Percentiles rank a stretch among this genome's conserved stretches.
Evolutionary conservation across 2,888 invertebrate genomes (phyloP).

Genomic region (Electrophaes corylata): DNA sequence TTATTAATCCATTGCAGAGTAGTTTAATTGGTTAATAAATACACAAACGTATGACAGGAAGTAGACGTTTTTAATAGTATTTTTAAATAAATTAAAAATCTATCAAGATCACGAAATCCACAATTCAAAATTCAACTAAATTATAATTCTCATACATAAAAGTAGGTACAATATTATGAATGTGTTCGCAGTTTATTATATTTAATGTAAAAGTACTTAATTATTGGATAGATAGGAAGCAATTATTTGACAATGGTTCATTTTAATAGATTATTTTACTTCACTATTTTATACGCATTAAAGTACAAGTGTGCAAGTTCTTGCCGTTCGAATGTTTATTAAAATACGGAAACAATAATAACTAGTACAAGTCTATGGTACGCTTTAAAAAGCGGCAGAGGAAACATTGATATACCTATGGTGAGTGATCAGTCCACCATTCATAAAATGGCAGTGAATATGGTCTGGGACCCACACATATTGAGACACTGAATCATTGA

Average conservation of each 20-base stretch:
- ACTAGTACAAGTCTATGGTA: not conserved
- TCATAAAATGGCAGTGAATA: not conserved
- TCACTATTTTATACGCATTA: not conserved
- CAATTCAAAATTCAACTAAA: not conserved
- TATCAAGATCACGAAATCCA: not conserved
- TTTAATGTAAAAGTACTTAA: not conserved
- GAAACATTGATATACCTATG: not conserved
- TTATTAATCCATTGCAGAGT: not conserved
- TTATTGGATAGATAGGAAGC: conserved; percentile 14
- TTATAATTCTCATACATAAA: too few species aligned
- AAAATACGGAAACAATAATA: not conserved
- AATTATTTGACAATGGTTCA: conserved; percentile 1
- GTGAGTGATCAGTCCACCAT: not conserved
- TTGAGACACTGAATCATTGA: not conserved
- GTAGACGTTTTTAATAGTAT: not conserved
- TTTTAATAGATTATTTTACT: not conserved
- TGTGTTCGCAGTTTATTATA: too few species aligned
- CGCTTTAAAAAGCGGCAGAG: not conserved
- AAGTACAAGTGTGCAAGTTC: not conserved
- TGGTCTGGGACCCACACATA: not conserved
- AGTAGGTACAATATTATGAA: too few species aligned
- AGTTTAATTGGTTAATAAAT: not conserved
- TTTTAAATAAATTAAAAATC: not conserved
- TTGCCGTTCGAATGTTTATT: not conserved
- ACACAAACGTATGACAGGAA: not conserved